These are phyloP conservation scores for Lerista edwardsae DNA, from an alignment of 2,797 vertebrate genomes.

Conservation along the genomic window DNA sequence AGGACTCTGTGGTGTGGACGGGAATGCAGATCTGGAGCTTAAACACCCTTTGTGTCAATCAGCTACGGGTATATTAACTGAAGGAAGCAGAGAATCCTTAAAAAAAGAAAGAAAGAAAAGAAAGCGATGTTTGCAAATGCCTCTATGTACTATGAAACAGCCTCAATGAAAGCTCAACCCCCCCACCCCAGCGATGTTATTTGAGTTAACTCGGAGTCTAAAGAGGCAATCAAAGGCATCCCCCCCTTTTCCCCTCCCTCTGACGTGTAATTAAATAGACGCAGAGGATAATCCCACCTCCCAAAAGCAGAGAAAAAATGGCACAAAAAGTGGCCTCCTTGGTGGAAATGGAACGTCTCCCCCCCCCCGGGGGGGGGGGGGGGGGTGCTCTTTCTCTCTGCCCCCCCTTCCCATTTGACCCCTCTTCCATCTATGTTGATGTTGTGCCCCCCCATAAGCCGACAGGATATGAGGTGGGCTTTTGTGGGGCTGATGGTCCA, in stretches of 20 bases:
- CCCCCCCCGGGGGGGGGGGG: too few relatives aligned
- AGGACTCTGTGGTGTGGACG: background rate
- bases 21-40: constrained; percentile 29
- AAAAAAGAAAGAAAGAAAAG: too few relatives aligned
- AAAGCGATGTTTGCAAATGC: constrained; percentile 56
- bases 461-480: constrained; percentile 96
- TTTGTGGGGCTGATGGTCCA: constrained; percentile 93
- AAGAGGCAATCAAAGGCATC: constrained; percentile 70
- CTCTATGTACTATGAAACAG: constrained; percentile 9
- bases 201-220: constrained; percentile 64
- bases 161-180: constrained; percentile 4
- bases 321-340: constrained; percentile 83
- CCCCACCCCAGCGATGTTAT: constrained; percentile 49
- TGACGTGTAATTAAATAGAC: constrained; percentile 69
- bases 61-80: background rate
- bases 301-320: constrained; percentile 69
- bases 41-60: background rate
- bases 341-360: constrained; percentile 89
- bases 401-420: too few relatives aligned
- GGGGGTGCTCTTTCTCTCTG: constrained; percentile 29
- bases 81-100: background rate
- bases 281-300: constrained; percentile 65
- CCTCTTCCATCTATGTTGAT: background rate
- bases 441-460: constrained; percentile 82
- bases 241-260: constrained; percentile 46